These are phyloP conservation scores for Anser cygnoides DNA, from an alignment of 2,113 vertebrate species.

Conservation along the genomic window DNA sequence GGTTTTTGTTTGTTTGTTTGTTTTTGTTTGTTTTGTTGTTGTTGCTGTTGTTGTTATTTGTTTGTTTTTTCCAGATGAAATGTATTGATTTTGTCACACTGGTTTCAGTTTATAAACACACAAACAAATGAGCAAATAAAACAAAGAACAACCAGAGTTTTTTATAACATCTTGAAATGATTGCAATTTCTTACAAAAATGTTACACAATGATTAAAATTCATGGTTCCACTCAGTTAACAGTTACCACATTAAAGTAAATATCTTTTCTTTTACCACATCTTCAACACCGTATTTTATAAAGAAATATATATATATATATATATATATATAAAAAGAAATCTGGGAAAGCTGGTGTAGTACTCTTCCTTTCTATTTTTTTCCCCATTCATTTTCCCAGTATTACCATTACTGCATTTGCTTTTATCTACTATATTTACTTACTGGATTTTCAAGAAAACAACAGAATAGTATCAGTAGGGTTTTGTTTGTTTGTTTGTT, in stretches of 20 bases:
- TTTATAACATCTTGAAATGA: neutral
- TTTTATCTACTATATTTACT: neutral
- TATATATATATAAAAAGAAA: too few species aligned
- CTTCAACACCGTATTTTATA: neutral
- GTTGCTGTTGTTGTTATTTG: too few species aligned
- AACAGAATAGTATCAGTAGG: neutral
- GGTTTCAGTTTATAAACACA: neutral
- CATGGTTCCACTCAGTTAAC: neutral
- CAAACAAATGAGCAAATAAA: neutral
- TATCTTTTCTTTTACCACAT: neutral
- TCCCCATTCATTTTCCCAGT: neutral
- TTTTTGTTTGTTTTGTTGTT: too few species aligned
- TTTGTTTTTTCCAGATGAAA: neutral
- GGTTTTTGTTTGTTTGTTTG: too few species aligned
- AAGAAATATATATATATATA: neutral
- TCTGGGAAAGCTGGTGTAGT: neutral
- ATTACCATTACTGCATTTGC: neutral
- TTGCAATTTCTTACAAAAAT: neutral
- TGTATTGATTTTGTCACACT: neutral
- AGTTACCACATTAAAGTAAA: neutral
- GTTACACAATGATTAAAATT: neutral
- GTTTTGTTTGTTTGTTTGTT: too few species aligned
- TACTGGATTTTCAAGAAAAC: neutral
- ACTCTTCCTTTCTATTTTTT: neutral
- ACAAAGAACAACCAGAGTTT: fast-evolving